Evolutionary conservation across 92 coral and sea anemone species (phyloP), one percentile per base, ranked within the genome.

Genomic region (Blastomussa wellsi): DNA sequence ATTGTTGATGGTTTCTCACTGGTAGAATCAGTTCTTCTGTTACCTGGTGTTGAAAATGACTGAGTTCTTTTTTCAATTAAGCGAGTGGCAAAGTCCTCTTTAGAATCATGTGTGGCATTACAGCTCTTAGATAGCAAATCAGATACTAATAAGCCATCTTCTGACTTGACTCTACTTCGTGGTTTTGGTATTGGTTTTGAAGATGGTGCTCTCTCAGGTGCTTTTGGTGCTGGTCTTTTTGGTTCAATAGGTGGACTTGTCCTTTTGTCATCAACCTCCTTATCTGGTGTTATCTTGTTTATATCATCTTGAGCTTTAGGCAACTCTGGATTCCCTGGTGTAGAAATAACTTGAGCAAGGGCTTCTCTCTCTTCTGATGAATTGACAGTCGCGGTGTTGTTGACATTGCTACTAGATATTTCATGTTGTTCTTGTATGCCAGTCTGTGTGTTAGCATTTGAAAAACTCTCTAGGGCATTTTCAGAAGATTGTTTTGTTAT

Each of bases 121-220:
- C n/a, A n/a, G n/a, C 72, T 75, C 28, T 82, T 33, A 33, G 86
- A n/a, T 16, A 36, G 11, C 26, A 70, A 12, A 14, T 53, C 72
- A 26, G 60, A 10, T 1, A 7, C 60, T 38, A 74, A 38, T 31
- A 41, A 0, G 13, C 33, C 29, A 17, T 85, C 76, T 66, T 77
- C 82, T 51, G 88, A 78, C 36, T 85, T 77, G 7, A 35, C 39
- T 78, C 78, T 66, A 51, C 0, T n/a, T 42, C 88, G 82, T 9
- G 78, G 88, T 17, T 8, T 82, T 14, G 88, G 88, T 17, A 64
- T 64, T 28, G 88, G 88, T 52, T 65, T 89, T 52, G 70, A 80
- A 6, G 60, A 26, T 10, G 83, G 55, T 42, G 57, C 12, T 44
- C 78, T 89, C 26, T 49, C 64, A 1, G 88, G 77, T 16, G 67